Base-by-base conservation (phyloP, 2,888 invertebrate genomes). In the Sesamia inferens region DNA sequence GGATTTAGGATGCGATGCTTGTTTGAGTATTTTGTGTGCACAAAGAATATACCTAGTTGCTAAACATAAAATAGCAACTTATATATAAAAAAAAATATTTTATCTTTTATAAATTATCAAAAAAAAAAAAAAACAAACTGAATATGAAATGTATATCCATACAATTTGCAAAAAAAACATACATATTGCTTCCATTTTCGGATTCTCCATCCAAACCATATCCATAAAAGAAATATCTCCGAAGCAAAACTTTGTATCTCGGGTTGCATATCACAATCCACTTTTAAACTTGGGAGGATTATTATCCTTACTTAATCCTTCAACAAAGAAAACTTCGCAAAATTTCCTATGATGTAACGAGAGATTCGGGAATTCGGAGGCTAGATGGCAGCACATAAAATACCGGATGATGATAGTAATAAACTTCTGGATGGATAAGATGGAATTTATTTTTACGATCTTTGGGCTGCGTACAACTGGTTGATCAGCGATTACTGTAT, bases 321-420 rank as follows among this genome's bases (percentile, higher is more conserved):
- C 66, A 74, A 86, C 80, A 86, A 80, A 76, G 78, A 82, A 80
- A 86, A 84, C 76, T 85, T 86, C 59, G 72, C 68, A 62, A 80
- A 82, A 79, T 74, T 74, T 63, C 44, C 58, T 57, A 74, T 77
- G 72, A 86, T 74, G 78, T 76, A 79, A 83, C 72, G 55, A 69
- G 65, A 65, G 69, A 57, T 83, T 81, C 69, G 63, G 51, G 58
- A 69, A 74, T 84, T 81, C 57, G 61, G 77, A 70, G 81, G 78
- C 73, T 81, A 72, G 82, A 68, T 83, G 79, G 75, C 81, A 70
- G 72, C 64, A 84, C 84, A 82, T 82, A 81, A 82, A 82, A 81
- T 81, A 69, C 51, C 68, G 78, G 64, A 74, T 74, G 77, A 74
- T 67, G 77, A 47, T 55, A 68, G 84, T 73, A 77, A 84, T 84